Evolutionary conservation across 1,140 invertebrate genomes (phyloP).

Genomic region (Drosophila suzukii): DNA sequence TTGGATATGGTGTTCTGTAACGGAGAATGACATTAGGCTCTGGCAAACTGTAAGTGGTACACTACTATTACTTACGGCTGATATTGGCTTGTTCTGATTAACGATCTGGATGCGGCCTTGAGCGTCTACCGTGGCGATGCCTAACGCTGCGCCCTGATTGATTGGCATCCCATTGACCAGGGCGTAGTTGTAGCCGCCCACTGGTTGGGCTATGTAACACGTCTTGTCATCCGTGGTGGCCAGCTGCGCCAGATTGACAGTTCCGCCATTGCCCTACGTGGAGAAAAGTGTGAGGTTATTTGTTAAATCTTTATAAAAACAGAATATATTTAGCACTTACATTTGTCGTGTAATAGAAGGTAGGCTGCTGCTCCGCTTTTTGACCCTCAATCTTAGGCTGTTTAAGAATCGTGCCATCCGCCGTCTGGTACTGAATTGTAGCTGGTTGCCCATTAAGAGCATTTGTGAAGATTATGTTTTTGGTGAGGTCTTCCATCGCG

Average conservation of each 20-base stretch:
- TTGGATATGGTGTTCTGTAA: slow-evolving; percentile 89
- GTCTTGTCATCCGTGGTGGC: slow-evolving; percentile 86
- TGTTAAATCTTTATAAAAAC: too few species aligned
- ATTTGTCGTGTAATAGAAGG: slow-evolving; percentile 88
- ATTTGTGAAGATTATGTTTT: slow-evolving; percentile 84
- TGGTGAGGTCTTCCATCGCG: slow-evolving; percentile 83
- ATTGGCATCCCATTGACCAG: slow-evolving; percentile 87
- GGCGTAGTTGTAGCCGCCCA: slow-evolving; percentile 88
- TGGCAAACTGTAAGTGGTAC: not conserved
- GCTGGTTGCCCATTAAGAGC: slow-evolving; percentile 81
- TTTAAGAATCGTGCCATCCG: slow-evolving; percentile 82
- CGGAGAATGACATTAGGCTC: slow-evolving; percentile 6
- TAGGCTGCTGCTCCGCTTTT: slow-evolving; percentile 86
- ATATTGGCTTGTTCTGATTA: slow-evolving; percentile 83
- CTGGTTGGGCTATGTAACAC: slow-evolving; percentile 89
- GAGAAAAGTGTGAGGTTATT: not conserved
- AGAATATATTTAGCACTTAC: slow-evolving; percentile 84
- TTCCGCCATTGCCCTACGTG: slow-evolving; percentile 84
- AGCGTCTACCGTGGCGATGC: slow-evolving; percentile 81
- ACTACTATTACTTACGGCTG: slow-evolving; percentile 61
- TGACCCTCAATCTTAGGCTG: slow-evolving; percentile 84
- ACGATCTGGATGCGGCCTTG: slow-evolving; percentile 83
- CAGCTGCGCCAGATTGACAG: slow-evolving; percentile 88
- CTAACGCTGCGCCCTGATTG: slow-evolving; percentile 77
- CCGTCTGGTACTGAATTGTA: slow-evolving; percentile 83